Evolutionary conservation across 1,140 invertebrate species (phyloP).

Genomic region (Heliconius melpomene): DNA sequence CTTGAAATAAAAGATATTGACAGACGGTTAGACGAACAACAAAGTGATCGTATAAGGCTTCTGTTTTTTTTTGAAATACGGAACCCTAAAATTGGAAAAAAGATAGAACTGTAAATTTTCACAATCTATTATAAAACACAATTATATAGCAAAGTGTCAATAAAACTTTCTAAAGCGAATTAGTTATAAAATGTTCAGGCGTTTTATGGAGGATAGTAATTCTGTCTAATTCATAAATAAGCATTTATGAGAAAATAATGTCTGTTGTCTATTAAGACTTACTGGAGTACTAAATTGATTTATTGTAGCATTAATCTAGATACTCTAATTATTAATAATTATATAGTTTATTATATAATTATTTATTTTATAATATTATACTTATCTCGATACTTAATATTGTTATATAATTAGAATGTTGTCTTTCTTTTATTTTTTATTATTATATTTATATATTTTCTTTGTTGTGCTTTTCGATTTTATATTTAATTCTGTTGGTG

Average conservation of each 20-base stretch:
- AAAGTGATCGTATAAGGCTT: no score
- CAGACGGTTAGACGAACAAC: no score
- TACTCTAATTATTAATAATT: neutral
- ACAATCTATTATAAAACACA: neutral
- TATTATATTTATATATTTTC: no score
- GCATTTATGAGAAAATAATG: neutral
- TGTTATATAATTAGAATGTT: no score
- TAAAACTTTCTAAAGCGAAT: slow-evolving; percentile 12
- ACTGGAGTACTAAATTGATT: neutral
- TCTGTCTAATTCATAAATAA: neutral
- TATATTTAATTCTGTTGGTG: no score
- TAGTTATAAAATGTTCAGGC: slow-evolving; percentile 9
- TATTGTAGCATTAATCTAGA: neutral
- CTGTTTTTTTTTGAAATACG: no score
- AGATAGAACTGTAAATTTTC: neutral
- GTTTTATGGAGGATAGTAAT: neutral
- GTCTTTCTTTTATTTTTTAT: no score
- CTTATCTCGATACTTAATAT: no score
- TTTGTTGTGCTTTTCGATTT: no score
- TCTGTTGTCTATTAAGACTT: neutral
- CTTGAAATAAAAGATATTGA: no score
- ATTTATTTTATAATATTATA: neutral
- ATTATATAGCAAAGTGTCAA: neutral
- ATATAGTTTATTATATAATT: neutral
- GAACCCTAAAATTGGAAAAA: no score